Percentiles rank a stretch among this genome's conserved stretches.
Evolutionary conservation across 2,888 invertebrate genomes (phyloP).

Genomic region (Caenorhabditis sp.): DNA sequence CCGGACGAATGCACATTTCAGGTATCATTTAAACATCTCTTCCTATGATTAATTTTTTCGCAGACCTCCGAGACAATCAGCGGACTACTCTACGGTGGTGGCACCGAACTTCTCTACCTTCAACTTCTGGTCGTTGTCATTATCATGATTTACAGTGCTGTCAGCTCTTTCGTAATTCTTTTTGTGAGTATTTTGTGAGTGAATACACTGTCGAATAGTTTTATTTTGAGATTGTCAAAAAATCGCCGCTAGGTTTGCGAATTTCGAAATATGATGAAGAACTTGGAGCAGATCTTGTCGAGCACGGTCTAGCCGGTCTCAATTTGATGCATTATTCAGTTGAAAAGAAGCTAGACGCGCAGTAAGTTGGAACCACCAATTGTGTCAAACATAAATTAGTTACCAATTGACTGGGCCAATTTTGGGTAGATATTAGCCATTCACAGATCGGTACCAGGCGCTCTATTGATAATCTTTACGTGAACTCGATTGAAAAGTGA

Average conservation of each 20-base stretch:
- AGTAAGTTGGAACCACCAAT: too few species aligned
- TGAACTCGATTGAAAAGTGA: too few species aligned
- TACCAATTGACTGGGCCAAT: too few species aligned
- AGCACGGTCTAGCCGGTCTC: conserved; percentile 63
- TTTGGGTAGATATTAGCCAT: too few species aligned
- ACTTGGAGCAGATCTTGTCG: conserved; percentile 66
- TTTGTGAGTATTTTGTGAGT: conserved; percentile 22
- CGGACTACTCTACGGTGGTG: conserved; percentile 42
- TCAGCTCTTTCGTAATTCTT: conserved; percentile 38
- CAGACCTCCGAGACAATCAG: conserved; percentile 19
- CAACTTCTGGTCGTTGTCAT: conserved; percentile 27
- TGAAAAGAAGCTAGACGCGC: conserved; percentile 60
- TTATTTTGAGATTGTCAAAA: conserved; percentile 49
- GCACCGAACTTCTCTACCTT: conserved; percentile 23
- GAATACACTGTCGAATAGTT: not conserved
- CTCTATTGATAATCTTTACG: too few species aligned
- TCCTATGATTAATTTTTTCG: not conserved
- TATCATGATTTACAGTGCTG: conserved; percentile 33
- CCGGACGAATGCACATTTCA: conserved; percentile 27
- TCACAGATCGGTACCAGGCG: too few species aligned
- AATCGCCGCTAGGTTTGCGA: conserved; percentile 60
- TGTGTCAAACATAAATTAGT: too few species aligned
- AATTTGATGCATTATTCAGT: conserved; percentile 64
- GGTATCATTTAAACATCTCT: not conserved
- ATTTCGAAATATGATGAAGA: conserved; percentile 64